Base-by-base conservation (phyloP, 2,113 vertebrate genomes). In the Alligator mississippiensis region DNA sequence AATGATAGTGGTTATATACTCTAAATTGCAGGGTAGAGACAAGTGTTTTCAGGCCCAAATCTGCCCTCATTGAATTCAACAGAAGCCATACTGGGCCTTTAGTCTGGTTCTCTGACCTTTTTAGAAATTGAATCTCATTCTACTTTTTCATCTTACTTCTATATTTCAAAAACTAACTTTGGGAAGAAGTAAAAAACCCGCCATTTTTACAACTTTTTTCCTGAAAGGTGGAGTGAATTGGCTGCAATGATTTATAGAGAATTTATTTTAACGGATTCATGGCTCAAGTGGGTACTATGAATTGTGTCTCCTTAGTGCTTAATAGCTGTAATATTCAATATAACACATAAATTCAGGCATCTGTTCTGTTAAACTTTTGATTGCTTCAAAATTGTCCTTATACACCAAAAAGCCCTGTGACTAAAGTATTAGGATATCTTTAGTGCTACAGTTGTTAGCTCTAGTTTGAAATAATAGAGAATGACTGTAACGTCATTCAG, bases 331-430 rank as follows among this genome's bases (percentile, higher is more conserved):
- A 75, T 61, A 54, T 63, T 94, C 88, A 93, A 57, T 86, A 88
- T 85, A 89, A 1, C n/a, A 81, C 60, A 93, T 61, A 89, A 96
- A 72, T 86, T 62, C 60, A 90, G 24, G 11, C 60, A 93, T 92
- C 92, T 95, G 60, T 92, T 96, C 68, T 64, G n/a, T 89, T 96
- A 95, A 92, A 80, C 3, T 82, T 96, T 77, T 54, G n/a, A 87
- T 85, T 87, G 15, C 30, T 92, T 90, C 79, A 88, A 91, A 96
- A 84, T 92, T 83, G 9, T 62, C 55, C 27, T 93, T 78, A 58
- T 18, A 57, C 28, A 21, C 15, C 30, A 84, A 93, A 90, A 28
- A 1, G 1, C 24, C 60, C 10, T 89, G 64, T 85, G 68, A 90
- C 22, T 85, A 77, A 60, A n/a, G 3, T 61, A 58, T 70, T 82